A percentile compares a stretch with the other conserved stretches of the same genome.
These are phyloP conservation scores for Celastrina argiolus DNA, from an alignment of 2,888 invertebrate species.

Conservation along the genomic window DNA sequence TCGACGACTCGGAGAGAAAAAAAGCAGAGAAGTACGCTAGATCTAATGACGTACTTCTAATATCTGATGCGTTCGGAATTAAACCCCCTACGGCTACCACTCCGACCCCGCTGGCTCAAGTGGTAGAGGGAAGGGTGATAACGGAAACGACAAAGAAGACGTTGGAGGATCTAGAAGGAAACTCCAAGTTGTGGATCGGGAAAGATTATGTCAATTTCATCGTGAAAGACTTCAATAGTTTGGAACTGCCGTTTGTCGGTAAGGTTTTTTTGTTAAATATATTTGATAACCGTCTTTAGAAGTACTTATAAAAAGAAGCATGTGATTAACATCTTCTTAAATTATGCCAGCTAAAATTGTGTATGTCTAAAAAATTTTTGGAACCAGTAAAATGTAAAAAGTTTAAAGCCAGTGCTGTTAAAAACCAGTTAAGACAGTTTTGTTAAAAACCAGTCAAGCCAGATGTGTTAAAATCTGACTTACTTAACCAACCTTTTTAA, in stretches of 20 bases:
- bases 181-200: conserved; percentile 94
- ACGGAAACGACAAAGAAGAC: conserved; percentile 58
- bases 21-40: conserved; percentile 70
- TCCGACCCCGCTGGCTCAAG: conserved; percentile 61
- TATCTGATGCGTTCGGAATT: conserved; percentile 55
- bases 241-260: conserved; percentile 89
- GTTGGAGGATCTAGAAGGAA: conserved; percentile 76
- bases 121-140: conserved; percentile 57
- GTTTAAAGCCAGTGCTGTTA: background rate
- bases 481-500: too few relatives aligned
- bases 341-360: too few relatives aligned
- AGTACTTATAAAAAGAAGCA: too few relatives aligned
- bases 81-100: conserved; percentile 45
- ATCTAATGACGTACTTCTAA: conserved; percentile 59
- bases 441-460: too few relatives aligned
- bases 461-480: background rate
- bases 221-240: conserved; percentile 93
- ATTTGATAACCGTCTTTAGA: too few relatives aligned
- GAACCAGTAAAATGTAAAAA: too few relatives aligned
- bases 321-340: too few relatives aligned
- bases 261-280: conserved; percentile 38
- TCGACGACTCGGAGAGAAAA: conserved; percentile 63
- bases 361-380: too few relatives aligned
- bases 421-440: too few relatives aligned
- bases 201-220: conserved; percentile 98